Evolutionary conservation across 1,140 invertebrate genomes (phyloP).

Genomic region (Drosophila tristis): DNA sequence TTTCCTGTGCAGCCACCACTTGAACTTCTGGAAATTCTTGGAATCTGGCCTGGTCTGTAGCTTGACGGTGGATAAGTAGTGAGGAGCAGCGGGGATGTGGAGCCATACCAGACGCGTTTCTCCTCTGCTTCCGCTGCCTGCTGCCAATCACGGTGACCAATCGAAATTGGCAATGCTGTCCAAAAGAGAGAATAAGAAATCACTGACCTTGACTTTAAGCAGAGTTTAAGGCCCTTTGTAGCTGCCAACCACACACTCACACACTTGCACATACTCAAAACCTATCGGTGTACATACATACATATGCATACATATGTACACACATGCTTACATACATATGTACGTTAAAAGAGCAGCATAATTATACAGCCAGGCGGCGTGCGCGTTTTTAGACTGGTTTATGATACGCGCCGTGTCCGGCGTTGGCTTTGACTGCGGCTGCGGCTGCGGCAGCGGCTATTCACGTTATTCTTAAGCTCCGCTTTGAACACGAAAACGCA

Average conservation of each 20-base stretch:
- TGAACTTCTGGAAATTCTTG: slow-evolving; percentile 31
- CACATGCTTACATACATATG: slow-evolving; percentile 10
- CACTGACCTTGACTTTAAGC: slow-evolving; percentile 83
- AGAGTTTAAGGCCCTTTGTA: slow-evolving; percentile 83
- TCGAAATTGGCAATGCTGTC: slow-evolving; percentile 63
- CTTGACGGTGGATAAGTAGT: too few relatives aligned
- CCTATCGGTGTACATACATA: slow-evolving; percentile 12
- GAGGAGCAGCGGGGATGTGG: too few relatives aligned
- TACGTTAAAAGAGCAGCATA: slow-evolving; percentile 48
- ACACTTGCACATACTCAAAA: slow-evolving; percentile 9
- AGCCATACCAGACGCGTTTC: too few relatives aligned
- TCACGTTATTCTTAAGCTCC: slow-evolving; percentile 56
- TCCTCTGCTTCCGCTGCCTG: not conserved
- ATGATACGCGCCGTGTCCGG: slow-evolving; percentile 48
- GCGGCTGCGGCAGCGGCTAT: slow-evolving; percentile 21
- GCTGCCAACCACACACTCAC: slow-evolving; percentile 49
- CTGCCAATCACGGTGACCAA: slow-evolving; percentile 42
- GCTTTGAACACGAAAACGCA: slow-evolving; percentile 52
- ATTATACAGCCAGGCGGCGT: slow-evolving; percentile 63
- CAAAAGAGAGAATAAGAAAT: slow-evolving; percentile 66
- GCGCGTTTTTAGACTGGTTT: slow-evolving; percentile 78
- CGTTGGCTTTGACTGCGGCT: slow-evolving; percentile 9
- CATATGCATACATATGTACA: slow-evolving; percentile 7
- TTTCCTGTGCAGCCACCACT: slow-evolving; percentile 23
- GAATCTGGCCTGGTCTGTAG: not conserved